phyloP scores from a whole-genome alignment of 1,140 invertebrate species.

The Physella acuta region DNA sequence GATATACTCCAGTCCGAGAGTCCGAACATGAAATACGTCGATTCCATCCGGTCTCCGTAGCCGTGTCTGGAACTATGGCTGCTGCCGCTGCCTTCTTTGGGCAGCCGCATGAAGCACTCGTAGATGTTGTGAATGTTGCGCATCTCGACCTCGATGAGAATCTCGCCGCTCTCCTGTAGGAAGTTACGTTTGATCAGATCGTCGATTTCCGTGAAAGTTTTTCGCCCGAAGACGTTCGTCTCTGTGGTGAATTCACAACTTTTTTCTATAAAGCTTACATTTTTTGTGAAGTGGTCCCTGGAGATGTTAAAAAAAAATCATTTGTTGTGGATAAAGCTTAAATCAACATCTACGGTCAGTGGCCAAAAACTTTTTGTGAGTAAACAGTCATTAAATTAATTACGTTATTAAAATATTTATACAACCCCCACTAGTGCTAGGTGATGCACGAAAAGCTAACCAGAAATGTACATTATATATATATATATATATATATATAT shows the following conservation, averaged over 20 bases:
- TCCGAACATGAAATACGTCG: conserved; percentile 74
- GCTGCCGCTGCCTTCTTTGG: conserved; percentile 36
- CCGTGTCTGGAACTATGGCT: conserved; percentile 28
- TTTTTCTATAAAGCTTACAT: conserved; percentile 81
- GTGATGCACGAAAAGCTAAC: too few relatives aligned
- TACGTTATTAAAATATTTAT: too few relatives aligned
- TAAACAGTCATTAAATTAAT: too few relatives aligned
- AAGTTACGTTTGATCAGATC: conserved; percentile 77
- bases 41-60: conserved; percentile 66
- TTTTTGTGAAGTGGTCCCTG: conserved; percentile 65
- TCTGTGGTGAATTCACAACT: conserved; percentile 73
- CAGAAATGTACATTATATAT: too few relatives aligned
- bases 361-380: too few relatives aligned
- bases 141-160: conserved; percentile 79
- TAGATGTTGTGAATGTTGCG: conserved; percentile 76
- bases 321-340: too few relatives aligned
- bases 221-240: conserved; percentile 75
- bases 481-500: conserved; percentile 4
- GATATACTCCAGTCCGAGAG: conserved; percentile 84
- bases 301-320: background rate
- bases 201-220: conserved; percentile 76
- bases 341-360: too few relatives aligned
- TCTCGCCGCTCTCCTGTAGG: conserved; percentile 80
- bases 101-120: conserved; percentile 65
- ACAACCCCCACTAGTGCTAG: too few relatives aligned